Conservation (phyloP, 2,888 invertebrate genomes). For the Drosophila anceps region DNA sequence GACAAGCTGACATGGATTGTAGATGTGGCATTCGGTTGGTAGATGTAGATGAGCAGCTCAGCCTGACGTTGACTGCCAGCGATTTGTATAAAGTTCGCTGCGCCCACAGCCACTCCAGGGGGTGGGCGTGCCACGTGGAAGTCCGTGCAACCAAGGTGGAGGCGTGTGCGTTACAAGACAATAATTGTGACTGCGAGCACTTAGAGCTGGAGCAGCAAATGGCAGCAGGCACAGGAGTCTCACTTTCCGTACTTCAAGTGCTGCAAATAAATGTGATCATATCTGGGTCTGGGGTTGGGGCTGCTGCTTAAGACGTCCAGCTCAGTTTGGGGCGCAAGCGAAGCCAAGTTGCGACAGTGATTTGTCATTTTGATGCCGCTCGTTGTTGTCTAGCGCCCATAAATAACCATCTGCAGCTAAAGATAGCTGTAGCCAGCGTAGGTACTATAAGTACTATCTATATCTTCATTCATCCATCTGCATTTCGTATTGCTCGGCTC, state of each 20-base stretch:
- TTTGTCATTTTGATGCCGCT: constrained; percentile 69
- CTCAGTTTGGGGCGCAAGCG: neutral
- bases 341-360: constrained; percentile 58
- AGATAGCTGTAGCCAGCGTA: constrained; percentile 26
- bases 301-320: constrained; percentile 17
- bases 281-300: constrained; percentile 14
- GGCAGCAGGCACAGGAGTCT: constrained; percentile 1
- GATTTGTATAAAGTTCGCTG: constrained; percentile 71
- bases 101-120: neutral
- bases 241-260: constrained; percentile 50
- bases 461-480: constrained; percentile 19
- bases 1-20: constrained; percentile 56
- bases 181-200: constrained; percentile 61
- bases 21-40: constrained; percentile 30
- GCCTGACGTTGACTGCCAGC: constrained; percentile 39
- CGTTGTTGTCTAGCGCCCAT: constrained; percentile 50
- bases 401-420: constrained; percentile 67
- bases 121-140: constrained; percentile 14
- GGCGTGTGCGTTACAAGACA: constrained; percentile 70
- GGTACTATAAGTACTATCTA: constrained; percentile 20
- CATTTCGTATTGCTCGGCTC: constrained; percentile 4
- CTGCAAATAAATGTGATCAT: constrained; percentile 78
- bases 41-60: constrained; percentile 26
- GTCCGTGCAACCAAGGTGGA: constrained; percentile 4
- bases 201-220: neutral